These are phyloP conservation scores for Bothrops jararaca DNA, from an alignment of 2,113 vertebrate genomes.

Conservation along the genomic window DNA sequence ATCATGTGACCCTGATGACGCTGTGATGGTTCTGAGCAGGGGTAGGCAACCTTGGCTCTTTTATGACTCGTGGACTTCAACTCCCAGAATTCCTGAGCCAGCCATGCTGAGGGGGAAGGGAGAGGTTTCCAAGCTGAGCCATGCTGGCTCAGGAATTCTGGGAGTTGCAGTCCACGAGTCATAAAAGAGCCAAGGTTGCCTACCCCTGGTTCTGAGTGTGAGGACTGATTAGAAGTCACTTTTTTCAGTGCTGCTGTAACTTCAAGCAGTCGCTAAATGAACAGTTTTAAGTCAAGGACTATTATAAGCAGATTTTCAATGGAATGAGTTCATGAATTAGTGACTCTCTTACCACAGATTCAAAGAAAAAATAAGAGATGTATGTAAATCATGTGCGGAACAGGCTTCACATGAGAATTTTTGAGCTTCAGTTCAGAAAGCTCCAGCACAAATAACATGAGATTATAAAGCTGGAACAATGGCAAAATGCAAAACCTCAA, in stretches of 20 bases:
- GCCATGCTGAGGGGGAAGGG: no score
- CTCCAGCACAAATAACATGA: background rate
- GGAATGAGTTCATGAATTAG: background rate
- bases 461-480: background rate
- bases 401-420: background rate
- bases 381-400: background rate
- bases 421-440: background rate
- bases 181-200: no score
- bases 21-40: background rate
- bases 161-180: no score
- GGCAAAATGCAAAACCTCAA: background rate
- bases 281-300: background rate
- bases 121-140: no score
- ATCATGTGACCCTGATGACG: background rate
- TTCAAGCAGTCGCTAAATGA: background rate
- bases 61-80: no score
- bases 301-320: background rate
- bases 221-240: background rate
- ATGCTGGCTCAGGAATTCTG: no score
- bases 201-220: background rate
- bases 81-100: no score
- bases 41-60: no score
- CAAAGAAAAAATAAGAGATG: background rate
- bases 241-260: background rate
- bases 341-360: background rate